Conservation (phyloP, 2,888 invertebrate species). For the Tetragonisca angustula region DNA sequence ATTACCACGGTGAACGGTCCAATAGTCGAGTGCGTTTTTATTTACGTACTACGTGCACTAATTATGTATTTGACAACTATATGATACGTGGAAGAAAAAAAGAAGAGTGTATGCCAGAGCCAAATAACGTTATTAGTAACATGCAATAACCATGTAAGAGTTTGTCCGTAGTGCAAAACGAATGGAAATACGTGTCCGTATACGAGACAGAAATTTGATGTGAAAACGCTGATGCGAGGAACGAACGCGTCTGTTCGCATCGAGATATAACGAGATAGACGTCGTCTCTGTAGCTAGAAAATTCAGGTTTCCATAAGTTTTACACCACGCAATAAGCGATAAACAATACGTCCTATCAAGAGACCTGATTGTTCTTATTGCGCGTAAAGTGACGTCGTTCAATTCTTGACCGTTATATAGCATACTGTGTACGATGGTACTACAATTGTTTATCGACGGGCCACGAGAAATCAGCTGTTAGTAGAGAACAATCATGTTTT, state of each 20-base stretch:
- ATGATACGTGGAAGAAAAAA: constrained; percentile 21
- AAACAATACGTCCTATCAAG: constrained; percentile 53
- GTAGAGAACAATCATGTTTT: constrained; percentile 71
- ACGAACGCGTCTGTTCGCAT: not conserved
- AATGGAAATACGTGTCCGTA: constrained; percentile 57
- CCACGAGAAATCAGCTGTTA: not conserved
- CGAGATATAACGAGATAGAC: no score
- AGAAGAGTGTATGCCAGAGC: constrained; percentile 67
- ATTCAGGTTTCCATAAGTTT: constrained; percentile 65
- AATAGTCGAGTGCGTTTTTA: constrained; percentile 17
- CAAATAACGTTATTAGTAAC: constrained; percentile 67
- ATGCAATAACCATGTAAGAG: constrained; percentile 73
- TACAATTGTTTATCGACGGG: not conserved
- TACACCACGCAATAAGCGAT: constrained; percentile 63
- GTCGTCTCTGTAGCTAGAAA: no score
- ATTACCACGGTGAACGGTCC: constrained; percentile 28
- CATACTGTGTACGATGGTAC: no score
- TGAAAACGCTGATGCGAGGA: not conserved
- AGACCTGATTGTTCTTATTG: constrained; percentile 70
- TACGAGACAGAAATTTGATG: no score
- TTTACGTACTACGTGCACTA: constrained; percentile 36
- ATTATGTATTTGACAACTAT: constrained; percentile 26
- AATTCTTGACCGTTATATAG: not conserved
- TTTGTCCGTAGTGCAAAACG: constrained; percentile 71
- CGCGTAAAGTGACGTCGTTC: not conserved